A percentile compares a stretch with the other conserved stretches of the same genome.
These are phyloP conservation scores for Hypotaenidia okinawae DNA, from an alignment of 2,797 vertebrate genomes.

Conservation along the genomic window DNA sequence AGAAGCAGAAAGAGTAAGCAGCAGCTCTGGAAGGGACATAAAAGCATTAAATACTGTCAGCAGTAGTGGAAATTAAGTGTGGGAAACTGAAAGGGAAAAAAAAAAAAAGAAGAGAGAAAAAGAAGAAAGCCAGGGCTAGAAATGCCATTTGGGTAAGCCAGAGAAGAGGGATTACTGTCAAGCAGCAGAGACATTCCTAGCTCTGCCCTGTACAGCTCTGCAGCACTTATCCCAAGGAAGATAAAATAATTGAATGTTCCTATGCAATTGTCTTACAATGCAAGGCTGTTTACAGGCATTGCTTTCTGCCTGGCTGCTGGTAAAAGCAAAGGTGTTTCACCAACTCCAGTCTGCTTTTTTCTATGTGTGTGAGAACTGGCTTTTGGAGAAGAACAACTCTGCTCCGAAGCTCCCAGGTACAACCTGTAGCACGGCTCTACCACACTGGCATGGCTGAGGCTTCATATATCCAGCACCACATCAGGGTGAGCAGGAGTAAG, in stretches of 20 bases:
- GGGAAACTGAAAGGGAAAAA: background rate
- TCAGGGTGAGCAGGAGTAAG: background rate
- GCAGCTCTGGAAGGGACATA: constrained; percentile 15
- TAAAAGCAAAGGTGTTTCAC: background rate
- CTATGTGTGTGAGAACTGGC: fast-evolving
- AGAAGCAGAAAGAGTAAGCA: constrained; percentile 27
- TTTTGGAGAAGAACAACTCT: background rate
- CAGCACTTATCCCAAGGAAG: background rate
- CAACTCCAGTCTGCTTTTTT: background rate
- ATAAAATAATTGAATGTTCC: background rate
- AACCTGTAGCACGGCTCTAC: background rate
- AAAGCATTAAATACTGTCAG: constrained; percentile 37
- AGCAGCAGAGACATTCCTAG: background rate
- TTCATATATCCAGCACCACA: background rate
- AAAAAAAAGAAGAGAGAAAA: background rate
- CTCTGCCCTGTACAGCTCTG: background rate
- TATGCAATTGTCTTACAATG: background rate
- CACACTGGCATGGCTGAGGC: background rate
- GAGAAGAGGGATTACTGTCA: constrained; percentile 4
- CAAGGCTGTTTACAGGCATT: background rate
- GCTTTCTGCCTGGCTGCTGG: background rate
- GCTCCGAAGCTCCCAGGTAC: background rate
- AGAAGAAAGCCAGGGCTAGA: background rate
- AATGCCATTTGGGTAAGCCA: constrained; percentile 10
- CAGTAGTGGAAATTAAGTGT: constrained; percentile 31